Conservation (phyloP, 2,888 invertebrate species). For the Eulithis testata region DNA sequence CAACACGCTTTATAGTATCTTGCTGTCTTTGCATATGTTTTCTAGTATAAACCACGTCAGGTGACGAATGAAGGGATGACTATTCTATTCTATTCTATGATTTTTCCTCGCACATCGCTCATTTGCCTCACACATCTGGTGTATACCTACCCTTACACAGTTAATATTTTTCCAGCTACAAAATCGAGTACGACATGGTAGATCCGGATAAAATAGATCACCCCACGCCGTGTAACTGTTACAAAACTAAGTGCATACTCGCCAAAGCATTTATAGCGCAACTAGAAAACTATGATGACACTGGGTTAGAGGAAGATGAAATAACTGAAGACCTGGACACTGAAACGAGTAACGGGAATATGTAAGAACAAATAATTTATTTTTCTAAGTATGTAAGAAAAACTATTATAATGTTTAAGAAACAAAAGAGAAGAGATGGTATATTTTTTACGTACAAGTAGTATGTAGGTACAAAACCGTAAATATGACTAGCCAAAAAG, state of each 20-base stretch:
- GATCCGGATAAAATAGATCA: constrained; percentile 89
- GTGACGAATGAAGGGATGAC: no score
- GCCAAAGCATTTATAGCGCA: constrained; percentile 85
- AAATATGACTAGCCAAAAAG: no score
- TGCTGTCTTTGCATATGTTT: no score
- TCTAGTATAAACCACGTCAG: no score
- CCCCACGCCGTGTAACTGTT: constrained; percentile 90
- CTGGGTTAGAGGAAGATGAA: constrained; percentile 54
- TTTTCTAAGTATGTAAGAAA: not conserved
- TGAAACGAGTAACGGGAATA: constrained; percentile 6
- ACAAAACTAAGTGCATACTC: constrained; percentile 91
- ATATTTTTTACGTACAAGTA: no score
- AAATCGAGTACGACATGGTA: constrained; percentile 87
- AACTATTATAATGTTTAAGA: no score
- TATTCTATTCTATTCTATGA: no score
- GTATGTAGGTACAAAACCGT: no score
- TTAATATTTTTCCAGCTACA: constrained; percentile 78
- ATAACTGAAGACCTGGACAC: constrained; percentile 45
- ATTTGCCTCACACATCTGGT: no score
- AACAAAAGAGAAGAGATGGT: no score
- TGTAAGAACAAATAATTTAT: not conserved
- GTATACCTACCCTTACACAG: not conserved
- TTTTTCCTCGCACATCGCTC: no score
- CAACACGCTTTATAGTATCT: no score
- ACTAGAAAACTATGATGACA: constrained; percentile 23